Conservation (phyloP, 2,113 vertebrate species). For the Pygoscelis adeliae region DNA sequence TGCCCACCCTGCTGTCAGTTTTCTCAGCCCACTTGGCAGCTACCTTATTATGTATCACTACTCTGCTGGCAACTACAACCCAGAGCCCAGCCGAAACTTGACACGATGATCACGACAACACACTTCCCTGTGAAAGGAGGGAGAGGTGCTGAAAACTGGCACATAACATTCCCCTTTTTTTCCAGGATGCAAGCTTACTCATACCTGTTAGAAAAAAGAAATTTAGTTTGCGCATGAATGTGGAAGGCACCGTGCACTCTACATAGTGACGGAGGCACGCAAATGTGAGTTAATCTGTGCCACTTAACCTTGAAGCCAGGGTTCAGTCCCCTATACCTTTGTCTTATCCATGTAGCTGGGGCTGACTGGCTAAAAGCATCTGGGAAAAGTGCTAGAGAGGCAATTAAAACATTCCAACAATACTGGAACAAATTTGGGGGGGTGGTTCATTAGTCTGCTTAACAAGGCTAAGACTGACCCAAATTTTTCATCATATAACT, state of each 20-base stretch:
- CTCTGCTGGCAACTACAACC: neutral
- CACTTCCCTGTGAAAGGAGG: neutral
- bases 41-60: neutral
- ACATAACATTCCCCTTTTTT: neutral
- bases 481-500: neutral
- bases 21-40: constrained; percentile 9
- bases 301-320: neutral
- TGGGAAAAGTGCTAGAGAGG: neutral
- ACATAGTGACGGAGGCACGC: neutral
- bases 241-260: fast-evolving
- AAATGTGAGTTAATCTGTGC: neutral
- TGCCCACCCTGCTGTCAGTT: neutral
- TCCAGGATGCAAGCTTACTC: neutral
- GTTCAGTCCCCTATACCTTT: neutral
- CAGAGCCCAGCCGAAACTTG: neutral
- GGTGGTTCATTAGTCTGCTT: neutral
- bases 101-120: neutral
- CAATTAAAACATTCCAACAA: neutral
- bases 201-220: neutral
- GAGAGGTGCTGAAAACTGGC: neutral
- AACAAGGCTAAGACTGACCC: neutral
- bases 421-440: neutral
- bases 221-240: neutral
- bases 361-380: neutral
- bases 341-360: neutral